These are phyloP conservation scores for Plutomurus gul DNA, from an alignment of 1,140 invertebrate species.

Conservation along the genomic window DNA sequence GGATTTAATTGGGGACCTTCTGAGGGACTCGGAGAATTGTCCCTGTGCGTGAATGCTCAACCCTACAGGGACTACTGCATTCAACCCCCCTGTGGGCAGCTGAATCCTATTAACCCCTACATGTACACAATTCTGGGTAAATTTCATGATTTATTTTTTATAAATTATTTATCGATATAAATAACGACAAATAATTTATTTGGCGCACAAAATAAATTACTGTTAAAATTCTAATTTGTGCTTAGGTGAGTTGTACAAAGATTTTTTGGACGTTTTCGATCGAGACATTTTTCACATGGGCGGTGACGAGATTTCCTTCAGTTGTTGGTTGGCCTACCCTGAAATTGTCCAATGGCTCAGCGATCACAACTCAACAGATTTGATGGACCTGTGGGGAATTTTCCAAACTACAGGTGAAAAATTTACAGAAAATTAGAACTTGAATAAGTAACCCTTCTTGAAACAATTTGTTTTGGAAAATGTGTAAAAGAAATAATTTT, in stretches of 20 bases:
- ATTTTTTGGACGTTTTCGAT: constrained; percentile 59
- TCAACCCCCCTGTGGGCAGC: constrained; percentile 44
- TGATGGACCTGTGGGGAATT: constrained; percentile 52
- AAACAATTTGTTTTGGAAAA: background rate
- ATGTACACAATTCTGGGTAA: constrained; percentile 40
- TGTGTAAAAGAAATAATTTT: too few relatives aligned
- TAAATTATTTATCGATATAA: background rate
- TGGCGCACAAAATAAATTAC: background rate
- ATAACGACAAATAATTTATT: background rate
- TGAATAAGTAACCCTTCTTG: background rate
- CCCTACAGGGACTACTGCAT: constrained; percentile 49
- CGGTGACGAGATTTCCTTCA: constrained; percentile 57
- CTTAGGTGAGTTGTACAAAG: constrained; percentile 47
- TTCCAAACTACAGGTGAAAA: constrained; percentile 45
- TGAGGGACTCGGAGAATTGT: constrained; percentile 53
- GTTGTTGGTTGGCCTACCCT: constrained; percentile 55
- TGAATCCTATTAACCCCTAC: constrained; percentile 40
- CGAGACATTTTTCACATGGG: constrained; percentile 57
- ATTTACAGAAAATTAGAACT: too few relatives aligned
- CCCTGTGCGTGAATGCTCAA: constrained; percentile 56
- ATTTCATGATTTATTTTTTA: background rate
- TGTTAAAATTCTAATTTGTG: background rate
- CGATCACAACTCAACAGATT: constrained; percentile 50
- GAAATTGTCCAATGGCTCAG: constrained; percentile 55
- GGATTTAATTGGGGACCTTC: constrained; percentile 76